Base-by-base conservation (phyloP, 2,888 invertebrate species). In the Amiota mariae region DNA sequence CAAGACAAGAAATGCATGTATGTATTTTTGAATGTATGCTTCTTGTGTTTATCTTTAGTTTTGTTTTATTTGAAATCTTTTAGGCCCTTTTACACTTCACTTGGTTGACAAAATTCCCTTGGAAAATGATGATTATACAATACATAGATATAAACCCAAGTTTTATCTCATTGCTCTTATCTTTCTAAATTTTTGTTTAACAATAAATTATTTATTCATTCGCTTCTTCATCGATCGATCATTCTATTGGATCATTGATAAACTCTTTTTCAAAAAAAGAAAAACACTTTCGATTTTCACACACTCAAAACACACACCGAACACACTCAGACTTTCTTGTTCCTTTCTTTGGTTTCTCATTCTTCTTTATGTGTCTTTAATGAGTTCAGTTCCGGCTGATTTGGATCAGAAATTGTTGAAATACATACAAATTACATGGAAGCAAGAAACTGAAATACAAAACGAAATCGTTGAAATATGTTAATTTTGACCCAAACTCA, bases 401-500 rank as follows among this genome's bases (percentile, higher is more conserved):
- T 36, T 36, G 36, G 36, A 36, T 36, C 36, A 36, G 36, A 36
- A 36, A 36, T 36, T 2, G 36, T 6, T 6, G 36, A 36, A 36
- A 36, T 36, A 36, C 36, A 36, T 36, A 6, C 1, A 12, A 36
- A 36, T 6, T 36, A 36, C 36, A 36, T 36, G 6, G 4, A 12
- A 54, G 54, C 54, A 54, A 54, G n/a, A 2, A 54, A 54, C 1
- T n/a, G 3, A 54, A 57, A 15, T 13, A 10, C 18, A 4, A 15
- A 18, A 15, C 20, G 57, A 57, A 57, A 57, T 85, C 49, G 71
- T 66, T 74, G 73, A 78, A 85, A 81, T 86, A 82, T 82, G 86
- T 86, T 85, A 82, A 82, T 82, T 82, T 81, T 82, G 82, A 86
- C 86, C 82, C 85, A 82, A 81, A 84, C 86, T 79, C 81, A 86